Base-by-base conservation (phyloP, 2,797 vertebrate species). In the Anomalospiza imberbis region DNA sequence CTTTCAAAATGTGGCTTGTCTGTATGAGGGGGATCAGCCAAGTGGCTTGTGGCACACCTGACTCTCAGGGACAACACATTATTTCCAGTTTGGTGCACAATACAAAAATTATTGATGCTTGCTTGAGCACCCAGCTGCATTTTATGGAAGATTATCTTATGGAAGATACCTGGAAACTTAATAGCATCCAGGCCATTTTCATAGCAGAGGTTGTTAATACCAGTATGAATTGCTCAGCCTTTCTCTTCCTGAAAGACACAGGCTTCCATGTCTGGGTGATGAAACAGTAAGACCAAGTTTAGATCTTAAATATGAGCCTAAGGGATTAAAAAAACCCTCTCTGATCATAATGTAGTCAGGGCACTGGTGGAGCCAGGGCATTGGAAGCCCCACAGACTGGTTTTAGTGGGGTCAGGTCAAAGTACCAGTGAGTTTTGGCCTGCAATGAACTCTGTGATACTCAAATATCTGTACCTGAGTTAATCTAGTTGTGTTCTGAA, bases 361-460 rank as follows among this genome's bases (percentile, higher is more conserved):
- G 36, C 8, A 10, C 32, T 50, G 47, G 13, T 29, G 38, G 29
- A 19, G 17, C 7, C 22, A 67, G 22, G 25, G 47, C 7, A 7
- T 6, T 79, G 45, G 14, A 62, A 38, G n/a, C 17, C 29, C 14
- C 31, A 18, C 17, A 68, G 26, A 13, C 4, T 48, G 19, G 18
- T 6, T 9, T 48, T 67, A 22, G 24, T n/a, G 38, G 14, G 26
- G 6, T 8, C n/a, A 54, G 34, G 12, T 45, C 26, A 25, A 86
- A 70, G 45, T 12, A 6, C 42, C 44, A 29, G 11, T 26, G 22
- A 4, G 6, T 8, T 89, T 73, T 87, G 71, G 19, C 17, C 26
- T 76, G 19, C 0, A 0, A 0, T 66, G 67, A 88, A 15, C 12
- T 51, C 54, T 76, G 40, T 68, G 42, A 16, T 63, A 4, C n/a